A percentile compares a stretch with the other conserved stretches of the same genome.
Evolutionary conservation across 1,140 invertebrate genomes (phyloP).

Genomic region (Microplitis demolitor): DNA sequence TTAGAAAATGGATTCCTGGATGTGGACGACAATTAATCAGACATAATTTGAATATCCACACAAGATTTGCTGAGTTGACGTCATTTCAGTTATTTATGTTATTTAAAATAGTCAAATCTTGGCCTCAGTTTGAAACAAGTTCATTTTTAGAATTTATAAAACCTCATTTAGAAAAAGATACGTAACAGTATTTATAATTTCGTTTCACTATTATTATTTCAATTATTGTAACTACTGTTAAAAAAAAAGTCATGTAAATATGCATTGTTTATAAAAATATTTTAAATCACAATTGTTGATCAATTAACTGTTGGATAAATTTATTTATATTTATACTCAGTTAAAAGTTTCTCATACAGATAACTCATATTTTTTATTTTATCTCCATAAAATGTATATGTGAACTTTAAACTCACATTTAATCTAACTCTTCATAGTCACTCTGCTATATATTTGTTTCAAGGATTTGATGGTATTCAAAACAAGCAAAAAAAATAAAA

Average conservation of each 20-base stretch:
- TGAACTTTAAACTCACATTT: not conserved
- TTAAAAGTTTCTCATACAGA: not conserved
- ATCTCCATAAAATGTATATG: not conserved
- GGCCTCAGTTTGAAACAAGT: constrained; percentile 51
- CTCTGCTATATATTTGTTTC: not conserved
- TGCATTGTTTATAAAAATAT: not conserved
- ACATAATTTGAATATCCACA: constrained; percentile 54
- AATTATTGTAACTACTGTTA: not conserved
- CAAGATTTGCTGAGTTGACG: constrained; percentile 54
- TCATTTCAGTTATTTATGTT: constrained; percentile 48
- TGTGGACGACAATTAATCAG: constrained; percentile 57
- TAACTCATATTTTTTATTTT: not conserved
- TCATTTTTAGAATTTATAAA: constrained; percentile 24
- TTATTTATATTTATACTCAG: not conserved
- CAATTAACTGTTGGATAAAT: not conserved
- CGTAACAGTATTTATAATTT: not conserved
- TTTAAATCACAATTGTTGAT: no score
- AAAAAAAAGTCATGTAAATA: not conserved
- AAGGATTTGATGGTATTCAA: not conserved
- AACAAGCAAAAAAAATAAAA: not conserved
- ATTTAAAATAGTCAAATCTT: constrained; percentile 53
- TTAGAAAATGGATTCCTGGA: constrained; percentile 56
- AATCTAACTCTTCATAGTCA: not conserved
- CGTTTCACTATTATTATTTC: not conserved
- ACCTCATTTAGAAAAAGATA: not conserved